Evolutionary conservation across 2,888 invertebrate genomes (phyloP).

Genomic region (Dryomyza anilis): DNA sequence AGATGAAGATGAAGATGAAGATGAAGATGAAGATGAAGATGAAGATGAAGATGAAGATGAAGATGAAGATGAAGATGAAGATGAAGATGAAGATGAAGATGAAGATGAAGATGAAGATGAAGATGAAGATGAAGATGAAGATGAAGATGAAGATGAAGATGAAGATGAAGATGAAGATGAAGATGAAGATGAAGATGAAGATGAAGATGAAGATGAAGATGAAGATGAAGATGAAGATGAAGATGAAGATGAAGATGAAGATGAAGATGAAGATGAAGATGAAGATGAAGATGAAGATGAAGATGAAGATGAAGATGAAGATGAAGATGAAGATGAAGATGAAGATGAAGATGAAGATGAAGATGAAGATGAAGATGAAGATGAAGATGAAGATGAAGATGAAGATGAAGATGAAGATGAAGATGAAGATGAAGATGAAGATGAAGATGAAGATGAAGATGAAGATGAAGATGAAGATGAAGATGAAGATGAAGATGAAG

Average conservation of each 20-base stretch:
- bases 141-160: background rate
- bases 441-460: background rate
- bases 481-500: background rate
- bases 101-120: background rate
- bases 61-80: background rate
- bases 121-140: background rate
- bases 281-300: background rate
- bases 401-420: background rate
- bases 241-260: background rate
- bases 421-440: background rate
- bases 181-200: background rate
- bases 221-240: background rate
- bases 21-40: background rate
- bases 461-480: background rate
- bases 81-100: background rate
- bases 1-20: background rate
- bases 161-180: background rate
- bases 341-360: background rate
- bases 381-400: background rate
- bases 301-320: background rate
- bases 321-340: background rate
- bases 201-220: background rate
- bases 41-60: background rate
- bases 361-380: background rate
- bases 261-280: background rate